A percentile compares a stretch with the other conserved stretches of the same genome.
These are phyloP conservation scores for Tonatia bakeri DNA, from an alignment of 2,113 vertebrate species.

Conservation along the genomic window DNA sequence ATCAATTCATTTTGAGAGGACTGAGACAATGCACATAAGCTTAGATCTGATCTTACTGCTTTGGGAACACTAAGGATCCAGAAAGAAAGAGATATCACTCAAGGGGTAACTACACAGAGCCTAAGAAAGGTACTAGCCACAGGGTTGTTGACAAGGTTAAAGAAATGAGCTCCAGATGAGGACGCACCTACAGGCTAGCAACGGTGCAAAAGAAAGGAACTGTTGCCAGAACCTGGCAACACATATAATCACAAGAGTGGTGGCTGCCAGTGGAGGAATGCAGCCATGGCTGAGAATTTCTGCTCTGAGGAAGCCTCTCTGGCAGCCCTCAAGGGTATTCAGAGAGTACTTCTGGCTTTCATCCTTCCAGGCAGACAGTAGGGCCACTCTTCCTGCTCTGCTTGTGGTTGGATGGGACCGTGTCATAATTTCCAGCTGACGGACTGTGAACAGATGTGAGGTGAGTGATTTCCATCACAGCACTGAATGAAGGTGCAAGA, in stretches of 20 bases:
- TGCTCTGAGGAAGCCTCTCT: not conserved
- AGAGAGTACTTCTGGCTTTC: not conserved
- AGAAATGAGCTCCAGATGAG: not conserved
- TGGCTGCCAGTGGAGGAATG: not conserved
- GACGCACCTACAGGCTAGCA: not conserved
- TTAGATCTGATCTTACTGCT: not conserved
- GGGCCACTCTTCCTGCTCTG: not conserved
- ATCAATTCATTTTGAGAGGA: not conserved
- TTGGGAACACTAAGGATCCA: not conserved
- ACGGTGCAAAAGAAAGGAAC: not conserved
- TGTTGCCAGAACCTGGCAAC: not conserved
- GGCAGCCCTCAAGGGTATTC: not conserved
- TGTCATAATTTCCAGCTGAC: not conserved
- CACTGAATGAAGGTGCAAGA: not conserved
- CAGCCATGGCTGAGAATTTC: not conserved
- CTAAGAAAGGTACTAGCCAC: not conserved
- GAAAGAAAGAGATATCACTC: not conserved
- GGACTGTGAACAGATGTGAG: not conserved
- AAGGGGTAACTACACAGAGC: not conserved
- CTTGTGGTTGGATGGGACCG: rapidly evolving
- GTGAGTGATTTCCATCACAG: too few species aligned
- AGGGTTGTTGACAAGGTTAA: not conserved
- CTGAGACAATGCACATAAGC: not conserved
- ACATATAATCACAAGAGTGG: not conserved
- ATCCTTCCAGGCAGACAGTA: not conserved